Evolutionary conservation across 1,140 invertebrate genomes (phyloP), one percentile per base, ranked within the genome.

Genomic region (Saxidomus purpurata): DNA sequence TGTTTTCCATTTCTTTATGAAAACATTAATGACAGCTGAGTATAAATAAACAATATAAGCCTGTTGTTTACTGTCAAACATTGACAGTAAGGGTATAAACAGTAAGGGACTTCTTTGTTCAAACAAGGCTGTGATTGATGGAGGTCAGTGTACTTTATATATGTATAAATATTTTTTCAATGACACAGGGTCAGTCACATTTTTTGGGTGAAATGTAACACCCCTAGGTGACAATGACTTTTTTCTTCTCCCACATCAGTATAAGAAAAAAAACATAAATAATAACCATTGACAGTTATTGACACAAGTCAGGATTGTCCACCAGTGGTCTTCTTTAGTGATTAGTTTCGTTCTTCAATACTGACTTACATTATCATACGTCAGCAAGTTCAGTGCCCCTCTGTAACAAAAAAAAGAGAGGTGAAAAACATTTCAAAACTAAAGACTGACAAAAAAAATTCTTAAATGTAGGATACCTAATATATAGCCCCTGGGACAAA

Each of bases 61-160:
- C 61, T 77, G 67, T 71, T 74, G n/a, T 13, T 25, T 49, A 1
- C 22, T 77, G 74, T 77, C 74, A 77, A 52, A 77, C 9, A 22
- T 28, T 49, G 74, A 77, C 74, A 77, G 74, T 28, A 28, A 2
- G 31, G 25, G n/a, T 38, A 40, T 38, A 69, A 31, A 69, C 43
- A 11, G 52, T 67, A 67, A 6, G 28, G n/a, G 43, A 28, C 3
- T 43, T 31, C 15, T 43, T 77, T 77, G 74, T 77, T 77, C 34
- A 31, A 47, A 77, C 74, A 77, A 49, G 28, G 36, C 8, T 77
- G 6, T 77, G 74, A 77, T 77, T 49, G 43, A 77, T 77, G 22
- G 6, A 13, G 74, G 13, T 52, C 22, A 47, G n/a, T 77, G 17
- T 13, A n/a, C n/a, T n/a, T n/a, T n/a, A n/a, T n/a, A n/a, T 25